Percentiles rank a stretch among this genome's conserved stretches.
Evolutionary conservation across 2,888 invertebrate species (phyloP).

Genomic region (Troilus luridus): DNA sequence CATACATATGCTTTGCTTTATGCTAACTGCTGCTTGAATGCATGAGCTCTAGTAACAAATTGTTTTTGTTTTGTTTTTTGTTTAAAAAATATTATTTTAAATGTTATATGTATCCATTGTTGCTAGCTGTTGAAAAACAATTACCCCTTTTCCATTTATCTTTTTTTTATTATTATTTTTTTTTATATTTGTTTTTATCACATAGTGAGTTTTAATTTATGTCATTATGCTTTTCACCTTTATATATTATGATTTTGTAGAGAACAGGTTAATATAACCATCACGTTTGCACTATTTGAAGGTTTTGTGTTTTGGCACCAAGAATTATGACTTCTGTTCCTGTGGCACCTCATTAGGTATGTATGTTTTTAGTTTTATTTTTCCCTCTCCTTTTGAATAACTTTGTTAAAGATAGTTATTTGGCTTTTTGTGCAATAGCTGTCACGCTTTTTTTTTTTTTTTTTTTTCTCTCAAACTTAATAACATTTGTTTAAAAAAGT

Average conservation of each 20-base stretch:
- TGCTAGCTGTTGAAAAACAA: slow-evolving; percentile 53
- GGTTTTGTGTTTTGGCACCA: slow-evolving; percentile 55
- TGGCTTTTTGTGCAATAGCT: slow-evolving; percentile 32
- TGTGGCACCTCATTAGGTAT: slow-evolving; percentile 47
- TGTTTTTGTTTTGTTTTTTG: slow-evolving; percentile 60
- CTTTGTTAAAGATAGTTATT: neutral
- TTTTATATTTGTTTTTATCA: slow-evolving; percentile 32
- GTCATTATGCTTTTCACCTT: slow-evolving; percentile 51
- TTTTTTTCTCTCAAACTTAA: slow-evolving; percentile 50
- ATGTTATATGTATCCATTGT: slow-evolving; percentile 52
- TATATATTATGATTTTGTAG: slow-evolving; percentile 57
- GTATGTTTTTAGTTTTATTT: slow-evolving; percentile 51
- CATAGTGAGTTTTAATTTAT: slow-evolving; percentile 48
- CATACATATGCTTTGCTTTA: slow-evolving; percentile 51
- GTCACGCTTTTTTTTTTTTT: slow-evolving; percentile 44
- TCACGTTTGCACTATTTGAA: slow-evolving; percentile 54
- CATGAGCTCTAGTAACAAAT: slow-evolving; percentile 42
- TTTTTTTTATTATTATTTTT: slow-evolving; percentile 61
- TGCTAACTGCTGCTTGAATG: slow-evolving; percentile 51
- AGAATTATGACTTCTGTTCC: slow-evolving; percentile 44
- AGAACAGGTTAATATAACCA: slow-evolving; percentile 52
- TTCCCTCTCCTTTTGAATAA: neutral
- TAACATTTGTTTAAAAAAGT: slow-evolving; percentile 37
- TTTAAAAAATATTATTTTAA: slow-evolving; percentile 51
- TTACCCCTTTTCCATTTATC: slow-evolving; percentile 62